Base-by-base conservation (phyloP, 2,888 invertebrate genomes). In the Sylvicola cinctus region DNA sequence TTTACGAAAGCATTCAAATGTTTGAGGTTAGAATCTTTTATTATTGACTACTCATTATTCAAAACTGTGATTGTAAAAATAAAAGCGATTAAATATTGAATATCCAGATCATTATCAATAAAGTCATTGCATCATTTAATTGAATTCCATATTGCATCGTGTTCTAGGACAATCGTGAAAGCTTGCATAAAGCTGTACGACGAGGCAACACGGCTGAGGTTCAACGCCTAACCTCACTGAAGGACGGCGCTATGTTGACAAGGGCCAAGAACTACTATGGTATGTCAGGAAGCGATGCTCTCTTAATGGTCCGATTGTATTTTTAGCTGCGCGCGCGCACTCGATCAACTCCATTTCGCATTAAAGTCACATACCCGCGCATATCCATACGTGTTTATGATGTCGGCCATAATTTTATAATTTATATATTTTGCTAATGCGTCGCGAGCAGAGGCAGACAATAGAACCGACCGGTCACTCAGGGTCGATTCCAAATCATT, bases 171-270 rank as follows among this genome's bases (percentile, higher is more conserved):
- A 67, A 70, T 36, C 68, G 85, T 2, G 83, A 85, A 47, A 60
- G 73, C 26, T 65, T 87, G 0, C 84, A 85, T 50, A 66, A 68
- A 33, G 73, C 77, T 1, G 73, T 84, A 35, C 58, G 76, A 31
- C 55, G 62, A 12, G 77, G 75, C 1, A 70, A 76, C 37, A 49
- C 74, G 27, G 52, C 58, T 0, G 62, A 65, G 3, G 68, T 77
- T 1, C 65, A 64, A 47, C 59, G 65, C 31, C 53, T 73, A 20
- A 60, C 65, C 34, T 55, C 42, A 48, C 57, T 27, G 43, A 59
- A 36, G 11, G 51, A 50, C 42, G 54, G 47, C 35, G 46, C 46
- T 36, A 51, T 51, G 49, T 37, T 55, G 3, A 45, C 54, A 13
- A 48, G 44, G 32, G 50, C 58, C 16, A 58, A 55, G 38, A 58